These are phyloP conservation scores for Regulus satrapa DNA, from an alignment of 2,113 vertebrate genomes.

Conservation along the genomic window DNA sequence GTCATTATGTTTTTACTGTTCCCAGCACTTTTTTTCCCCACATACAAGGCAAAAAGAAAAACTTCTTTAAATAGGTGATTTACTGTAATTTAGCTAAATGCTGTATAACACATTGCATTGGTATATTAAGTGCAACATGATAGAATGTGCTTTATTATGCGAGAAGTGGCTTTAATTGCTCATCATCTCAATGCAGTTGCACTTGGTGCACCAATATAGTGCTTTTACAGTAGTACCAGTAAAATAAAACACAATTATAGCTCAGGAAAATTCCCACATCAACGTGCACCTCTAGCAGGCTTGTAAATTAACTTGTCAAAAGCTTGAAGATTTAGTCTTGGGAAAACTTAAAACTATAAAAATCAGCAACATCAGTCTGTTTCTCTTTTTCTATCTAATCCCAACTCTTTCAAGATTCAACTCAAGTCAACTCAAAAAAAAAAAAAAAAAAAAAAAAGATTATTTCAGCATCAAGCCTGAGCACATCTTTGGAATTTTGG, in stretches of 20 bases:
- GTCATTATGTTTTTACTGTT: conserved; percentile 7
- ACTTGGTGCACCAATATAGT: background rate
- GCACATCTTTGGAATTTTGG: background rate
- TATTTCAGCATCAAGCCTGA: background rate
- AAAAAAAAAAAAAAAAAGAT: background rate
- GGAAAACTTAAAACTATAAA: background rate
- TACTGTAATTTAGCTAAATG: conserved; percentile 38
- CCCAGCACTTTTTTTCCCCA: background rate
- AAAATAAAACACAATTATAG: background rate
- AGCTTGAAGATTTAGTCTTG: background rate
- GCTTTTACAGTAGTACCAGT: background rate
- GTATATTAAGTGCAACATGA: conserved; percentile 18
- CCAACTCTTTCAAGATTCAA: background rate
- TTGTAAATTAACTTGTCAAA: conserved; percentile 19
- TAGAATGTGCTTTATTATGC: conserved; percentile 9
- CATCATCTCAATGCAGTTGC: background rate
- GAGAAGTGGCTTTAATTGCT: conserved; percentile 40
- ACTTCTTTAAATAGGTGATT: conserved; percentile 49
- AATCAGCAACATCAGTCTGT: background rate
- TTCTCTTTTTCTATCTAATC: background rate
- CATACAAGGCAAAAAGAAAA: background rate
- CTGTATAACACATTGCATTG: background rate
- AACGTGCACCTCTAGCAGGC: background rate
- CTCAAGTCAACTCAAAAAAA: background rate
- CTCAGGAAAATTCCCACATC: background rate